Conservation (phyloP, 2,888 invertebrate species). For the Acleris emargana region DNA sequence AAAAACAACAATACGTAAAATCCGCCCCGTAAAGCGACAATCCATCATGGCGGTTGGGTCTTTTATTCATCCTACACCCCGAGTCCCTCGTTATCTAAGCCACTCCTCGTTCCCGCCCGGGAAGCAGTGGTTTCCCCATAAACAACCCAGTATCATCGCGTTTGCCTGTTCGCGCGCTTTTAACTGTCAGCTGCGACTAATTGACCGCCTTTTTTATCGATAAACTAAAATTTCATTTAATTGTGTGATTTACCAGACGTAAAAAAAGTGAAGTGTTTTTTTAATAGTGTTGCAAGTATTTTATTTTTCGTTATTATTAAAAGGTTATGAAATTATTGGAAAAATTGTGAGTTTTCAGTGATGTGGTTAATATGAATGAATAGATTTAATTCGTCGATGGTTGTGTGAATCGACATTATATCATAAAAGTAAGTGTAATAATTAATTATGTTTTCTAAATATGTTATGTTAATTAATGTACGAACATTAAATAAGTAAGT, state of each 20-base stretch:
- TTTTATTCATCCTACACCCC: slow-evolving; percentile 6
- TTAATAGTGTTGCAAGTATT: not conserved
- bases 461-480: not conserved
- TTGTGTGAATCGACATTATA: not conserved
- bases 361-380: not conserved
- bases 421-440: too few species aligned
- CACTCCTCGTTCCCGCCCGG: slow-evolving; percentile 6
- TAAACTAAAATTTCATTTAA: not conserved
- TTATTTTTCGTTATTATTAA: not conserved
- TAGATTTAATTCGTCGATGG: not conserved
- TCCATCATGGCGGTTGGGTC: slow-evolving; percentile 10
- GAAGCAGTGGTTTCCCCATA: not conserved
- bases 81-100: slow-evolving; percentile 6
- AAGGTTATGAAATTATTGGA: not conserved
- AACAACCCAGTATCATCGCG: slow-evolving; percentile 3
- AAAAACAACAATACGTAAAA: not conserved
- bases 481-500: not conserved
- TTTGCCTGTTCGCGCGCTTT: not conserved
- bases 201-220: not conserved
- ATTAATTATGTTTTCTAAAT: too few species aligned
- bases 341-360: not conserved
- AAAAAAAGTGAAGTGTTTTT: not conserved
- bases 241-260: not conserved
- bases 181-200: not conserved
- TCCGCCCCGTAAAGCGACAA: not conserved